A percentile compares a stretch with the other conserved stretches of the same genome.
Conservation (phyloP, 2,888 invertebrate species). For the Drosophila meridionalis region DNA sequence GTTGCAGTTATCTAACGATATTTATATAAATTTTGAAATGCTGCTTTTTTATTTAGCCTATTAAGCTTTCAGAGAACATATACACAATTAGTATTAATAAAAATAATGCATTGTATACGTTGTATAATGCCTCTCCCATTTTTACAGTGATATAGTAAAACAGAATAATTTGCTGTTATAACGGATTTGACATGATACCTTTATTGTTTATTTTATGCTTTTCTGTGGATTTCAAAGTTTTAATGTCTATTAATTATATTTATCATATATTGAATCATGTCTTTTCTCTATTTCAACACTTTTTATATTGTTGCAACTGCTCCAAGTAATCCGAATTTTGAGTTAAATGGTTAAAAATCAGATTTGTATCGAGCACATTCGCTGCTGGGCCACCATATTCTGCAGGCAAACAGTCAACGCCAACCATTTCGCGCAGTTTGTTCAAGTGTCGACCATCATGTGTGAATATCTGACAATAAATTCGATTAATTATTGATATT, state of each 20-base stretch:
- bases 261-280: constrained; percentile 1
- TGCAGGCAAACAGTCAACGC: constrained; percentile 79
- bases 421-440: constrained; percentile 81
- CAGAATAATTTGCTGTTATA: background rate
- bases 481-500: background rate
- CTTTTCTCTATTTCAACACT: constrained; percentile 26
- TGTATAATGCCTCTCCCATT: no score
- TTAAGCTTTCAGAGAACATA: background rate
- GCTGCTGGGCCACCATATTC: constrained; percentile 81
- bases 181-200: background rate
- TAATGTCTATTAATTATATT: background rate
- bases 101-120: background rate
- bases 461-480: constrained; percentile 68
- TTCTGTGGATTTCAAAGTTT: constrained; percentile 2
- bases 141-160: background rate
- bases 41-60: background rate
- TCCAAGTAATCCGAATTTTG: constrained; percentile 74
- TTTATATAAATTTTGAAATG: background rate
- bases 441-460: constrained; percentile 81
- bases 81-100: background rate
- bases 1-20: background rate
- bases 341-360: constrained; percentile 77
- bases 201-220: background rate
- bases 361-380: constrained; percentile 76
- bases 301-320: constrained; percentile 77